Percentiles rank a stretch among this genome's conserved stretches.
phyloP scores from a whole-genome alignment of 2,888 invertebrate species.

The Drosophila setosimentum region DNA sequence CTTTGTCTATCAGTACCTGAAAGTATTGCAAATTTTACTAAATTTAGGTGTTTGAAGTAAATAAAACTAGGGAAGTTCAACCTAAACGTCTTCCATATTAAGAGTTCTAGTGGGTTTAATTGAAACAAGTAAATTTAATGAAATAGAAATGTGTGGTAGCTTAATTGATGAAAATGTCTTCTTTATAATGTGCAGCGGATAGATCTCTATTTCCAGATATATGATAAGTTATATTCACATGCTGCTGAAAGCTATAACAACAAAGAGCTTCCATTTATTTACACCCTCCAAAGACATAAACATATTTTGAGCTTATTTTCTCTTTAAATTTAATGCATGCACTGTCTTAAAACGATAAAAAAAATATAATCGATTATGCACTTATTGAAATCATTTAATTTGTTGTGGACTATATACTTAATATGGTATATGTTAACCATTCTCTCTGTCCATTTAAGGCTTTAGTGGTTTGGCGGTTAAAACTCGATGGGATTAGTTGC shows the following conservation, averaged over 20 bases:
- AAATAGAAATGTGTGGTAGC: no score
- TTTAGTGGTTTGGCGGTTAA: conserved; percentile 34
- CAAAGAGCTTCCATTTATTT: not conserved
- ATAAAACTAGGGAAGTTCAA: not conserved
- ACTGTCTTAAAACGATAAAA: not conserved
- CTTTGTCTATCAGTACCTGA: conserved; percentile 24
- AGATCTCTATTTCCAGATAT: no score
- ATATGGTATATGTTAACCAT: not conserved
- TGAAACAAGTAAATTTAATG: no score
- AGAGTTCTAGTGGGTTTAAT: no score
- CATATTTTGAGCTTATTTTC: not conserved
- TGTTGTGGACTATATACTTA: not conserved
- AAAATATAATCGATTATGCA: not conserved
- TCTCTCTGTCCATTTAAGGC: conserved; percentile 17
- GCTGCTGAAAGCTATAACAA: not conserved
- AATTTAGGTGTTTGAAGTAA: not conserved
- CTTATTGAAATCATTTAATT: not conserved
- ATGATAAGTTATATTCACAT: no score
- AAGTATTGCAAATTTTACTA: conserved; percentile 6
- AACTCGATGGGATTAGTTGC: conserved; percentile 47
- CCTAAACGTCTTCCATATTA: no score
- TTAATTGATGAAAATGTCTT: no score
- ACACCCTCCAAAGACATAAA: not conserved
- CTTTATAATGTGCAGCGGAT: no score
- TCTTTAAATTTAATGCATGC: not conserved